A percentile compares a stretch with the other conserved stretches of the same genome.
Evolutionary conservation across 2,113 vertebrate species (phyloP).

Genomic region (Hemiscyllium ocellatum): DNA sequence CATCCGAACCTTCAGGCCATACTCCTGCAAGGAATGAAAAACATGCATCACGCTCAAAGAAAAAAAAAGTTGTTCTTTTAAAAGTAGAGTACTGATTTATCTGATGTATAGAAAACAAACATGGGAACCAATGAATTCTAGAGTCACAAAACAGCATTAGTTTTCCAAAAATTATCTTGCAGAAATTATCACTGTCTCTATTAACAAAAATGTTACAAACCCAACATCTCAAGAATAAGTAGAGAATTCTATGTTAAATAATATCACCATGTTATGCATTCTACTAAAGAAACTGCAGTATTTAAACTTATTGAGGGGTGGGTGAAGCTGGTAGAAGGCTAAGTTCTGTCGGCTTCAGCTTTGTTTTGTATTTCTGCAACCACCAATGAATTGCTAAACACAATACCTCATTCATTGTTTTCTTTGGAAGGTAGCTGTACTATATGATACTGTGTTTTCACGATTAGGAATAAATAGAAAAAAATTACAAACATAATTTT

Average conservation of each 20-base stretch:
- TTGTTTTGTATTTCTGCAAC: background rate
- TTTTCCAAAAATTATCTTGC: background rate
- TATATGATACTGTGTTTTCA: too few species aligned
- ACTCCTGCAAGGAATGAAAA: conserved; percentile 64
- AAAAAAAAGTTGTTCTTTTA: too few species aligned
- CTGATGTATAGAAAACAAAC: background rate
- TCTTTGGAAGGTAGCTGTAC: too few species aligned
- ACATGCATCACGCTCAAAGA: background rate
- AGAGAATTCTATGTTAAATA: background rate
- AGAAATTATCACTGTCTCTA: background rate
- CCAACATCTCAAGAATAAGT: background rate
- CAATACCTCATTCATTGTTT: background rate
- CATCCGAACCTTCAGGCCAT: conserved; percentile 95
- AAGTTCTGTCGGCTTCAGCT: background rate
- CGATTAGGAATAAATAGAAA: background rate
- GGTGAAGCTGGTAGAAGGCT: background rate
- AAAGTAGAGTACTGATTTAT: background rate
- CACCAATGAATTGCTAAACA: background rate
- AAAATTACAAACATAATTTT: background rate
- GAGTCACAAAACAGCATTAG: background rate
- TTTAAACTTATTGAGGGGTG: background rate
- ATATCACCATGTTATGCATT: background rate
- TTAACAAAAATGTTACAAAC: background rate
- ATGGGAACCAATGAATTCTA: background rate
- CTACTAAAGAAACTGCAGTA: background rate